Evolutionary conservation across 2,797 vertebrate species (phyloP), one percentile per base, ranked within the genome.

Genomic region (Sebastiscus tertius): DNA sequence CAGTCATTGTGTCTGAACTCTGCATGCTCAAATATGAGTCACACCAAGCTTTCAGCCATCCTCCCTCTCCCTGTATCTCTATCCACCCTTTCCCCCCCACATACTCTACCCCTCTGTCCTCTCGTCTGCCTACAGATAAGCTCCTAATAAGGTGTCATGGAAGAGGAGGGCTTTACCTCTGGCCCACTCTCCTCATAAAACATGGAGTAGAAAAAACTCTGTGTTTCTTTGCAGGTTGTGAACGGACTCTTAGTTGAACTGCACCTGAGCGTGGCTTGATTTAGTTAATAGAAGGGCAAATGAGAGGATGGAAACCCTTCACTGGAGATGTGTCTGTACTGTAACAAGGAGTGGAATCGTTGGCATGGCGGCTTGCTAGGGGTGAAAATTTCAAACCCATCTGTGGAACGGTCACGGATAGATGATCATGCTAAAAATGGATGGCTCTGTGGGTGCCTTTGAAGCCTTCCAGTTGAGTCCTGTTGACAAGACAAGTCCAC

Each of bases 1-100:
- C 54, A 85, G 59, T 46, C 75, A 71, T 75, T 69, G 56, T 78
- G 13, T 87, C 65, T 85, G 71, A 80, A 80, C 64, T 70, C 55
- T 4, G 5, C 73, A 39, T 39, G 26, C 31, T 86, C 27, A 31
- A 34, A 79, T 49, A 82, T 80, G 75, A 83, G 36, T 81, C 75
- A 86, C 69, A 22, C 18, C 56, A 33, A 72, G 33, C 56, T 55
- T 49, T 39, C 79, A 77, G 56, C 18, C 66, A 70, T 58, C 59
- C 69, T 71, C 36, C 39, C 26, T 70, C 60, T 61, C 20, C 20
- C n/a, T 56, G 11, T 55, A 13, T 76, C 67, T 81, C 26, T 2
- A 65, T 63, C 62, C 56, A 10, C n/a, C 22, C 3, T 20, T 42
- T 36, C 54, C 27, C 39, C 33, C 34, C 33, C 0, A 5, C 34